Conservation (phyloP, 2,797 vertebrate species). For the Lithobates sylvaticus region DNA sequence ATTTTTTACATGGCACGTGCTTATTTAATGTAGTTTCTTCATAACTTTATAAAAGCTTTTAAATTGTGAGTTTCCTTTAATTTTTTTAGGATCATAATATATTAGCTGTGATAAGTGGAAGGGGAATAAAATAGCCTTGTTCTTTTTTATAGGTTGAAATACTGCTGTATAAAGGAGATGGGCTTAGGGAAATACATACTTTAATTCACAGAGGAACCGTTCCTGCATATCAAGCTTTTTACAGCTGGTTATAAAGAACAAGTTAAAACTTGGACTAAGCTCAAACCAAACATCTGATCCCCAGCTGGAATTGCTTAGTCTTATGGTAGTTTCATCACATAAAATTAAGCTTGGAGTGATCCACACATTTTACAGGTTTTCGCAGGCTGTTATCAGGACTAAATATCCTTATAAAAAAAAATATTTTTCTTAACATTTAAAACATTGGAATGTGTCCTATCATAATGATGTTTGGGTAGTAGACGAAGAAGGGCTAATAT, state of each 20-base stretch:
- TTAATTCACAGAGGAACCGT: slow-evolving; percentile 40
- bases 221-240: slow-evolving; percentile 55
- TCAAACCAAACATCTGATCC: slow-evolving; percentile 53
- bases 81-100: slow-evolving; percentile 21
- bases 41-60: neutral
- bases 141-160: slow-evolving; percentile 13
- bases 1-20: neutral
- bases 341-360: slow-evolving; percentile 40
- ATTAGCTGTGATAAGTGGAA: slow-evolving; percentile 33
- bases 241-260: slow-evolving; percentile 55
- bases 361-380: slow-evolving; percentile 56
- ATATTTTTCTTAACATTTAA: slow-evolving; percentile 24
- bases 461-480: slow-evolving; percentile 1
- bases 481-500: neutral
- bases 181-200: slow-evolving; percentile 37
- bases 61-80: neutral
- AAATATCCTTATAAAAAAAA: slow-evolving; percentile 40
- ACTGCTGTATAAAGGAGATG: slow-evolving; percentile 27
- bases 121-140: slow-evolving; percentile 24
- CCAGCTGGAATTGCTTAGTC: slow-evolving; percentile 51
- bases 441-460: neutral
- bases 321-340: slow-evolving; percentile 42
- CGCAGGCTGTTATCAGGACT: slow-evolving; percentile 49
- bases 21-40: neutral
- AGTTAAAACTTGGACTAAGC: slow-evolving; percentile 46